A percentile compares a stretch with the other conserved stretches of the same genome.
Conservation (phyloP, 2,888 invertebrate species). For the Eilema griseolum region DNA sequence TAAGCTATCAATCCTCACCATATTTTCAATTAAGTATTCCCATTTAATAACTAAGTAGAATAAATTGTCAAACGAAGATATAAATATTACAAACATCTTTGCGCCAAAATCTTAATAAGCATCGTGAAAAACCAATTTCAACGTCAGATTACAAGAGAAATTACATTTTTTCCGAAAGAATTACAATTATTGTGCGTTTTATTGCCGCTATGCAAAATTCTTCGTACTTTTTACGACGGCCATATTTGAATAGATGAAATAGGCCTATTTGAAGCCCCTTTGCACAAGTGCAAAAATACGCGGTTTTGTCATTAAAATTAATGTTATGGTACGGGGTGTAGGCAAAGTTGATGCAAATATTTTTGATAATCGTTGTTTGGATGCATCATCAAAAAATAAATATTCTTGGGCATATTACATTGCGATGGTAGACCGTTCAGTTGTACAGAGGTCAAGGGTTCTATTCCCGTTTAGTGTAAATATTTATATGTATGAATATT, state of each 20-base stretch:
- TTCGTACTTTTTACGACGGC: conserved; percentile 73
- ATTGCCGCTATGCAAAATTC: conserved; percentile 69
- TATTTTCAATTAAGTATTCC: no score
- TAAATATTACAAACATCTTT: conserved; percentile 18
- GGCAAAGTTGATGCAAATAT: conserved; percentile 26
- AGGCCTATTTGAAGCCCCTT: conserved; percentile 64
- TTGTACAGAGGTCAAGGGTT: no score
- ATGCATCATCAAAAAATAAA: neutral
- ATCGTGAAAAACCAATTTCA: conserved; percentile 66
- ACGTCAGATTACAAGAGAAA: conserved; percentile 74
- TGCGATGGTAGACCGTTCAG: no score
- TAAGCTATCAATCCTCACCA: no score
- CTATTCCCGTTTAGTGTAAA: neutral
- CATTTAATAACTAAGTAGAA: neutral
- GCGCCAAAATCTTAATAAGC: conserved; percentile 22
- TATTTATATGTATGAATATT: neutral
- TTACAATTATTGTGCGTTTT: conserved; percentile 76
- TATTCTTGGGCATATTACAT: neutral
- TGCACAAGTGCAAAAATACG: conserved; percentile 67
- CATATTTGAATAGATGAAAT: conserved; percentile 75
- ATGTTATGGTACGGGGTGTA: conserved; percentile 70
- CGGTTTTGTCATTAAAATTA: conserved; percentile 82
- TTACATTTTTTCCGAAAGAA: conserved; percentile 73
- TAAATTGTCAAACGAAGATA: neutral
- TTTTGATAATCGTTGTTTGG: conserved; percentile 18